Base-by-base conservation (phyloP, 1,140 invertebrate species). In the Drosophila nikananu region DNA sequence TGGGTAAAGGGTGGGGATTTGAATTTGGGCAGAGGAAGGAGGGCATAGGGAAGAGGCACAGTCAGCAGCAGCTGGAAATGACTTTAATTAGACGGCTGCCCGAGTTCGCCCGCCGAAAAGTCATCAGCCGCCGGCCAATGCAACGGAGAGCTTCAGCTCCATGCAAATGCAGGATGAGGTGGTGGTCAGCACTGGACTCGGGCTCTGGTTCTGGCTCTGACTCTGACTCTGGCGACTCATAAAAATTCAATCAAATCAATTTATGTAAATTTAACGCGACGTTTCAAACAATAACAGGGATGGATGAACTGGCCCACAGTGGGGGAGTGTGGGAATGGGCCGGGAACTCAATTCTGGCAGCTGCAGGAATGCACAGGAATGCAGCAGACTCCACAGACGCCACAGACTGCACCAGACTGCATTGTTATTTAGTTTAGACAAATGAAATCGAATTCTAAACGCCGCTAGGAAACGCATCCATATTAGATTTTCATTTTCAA, bases 241-340 rank as follows among this genome's bases (percentile, higher is more conserved):
- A 90, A 90, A 91, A 91, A 91, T 91, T 91, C 83, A 91, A 91
- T 91, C 87, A 91, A 91, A 91, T 91, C 87, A 91, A 91, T 91
- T 91, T 91, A 91, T 91, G 87, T 83, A 91, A 91, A 91, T 91
- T 83, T 83, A 87, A 91, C 87, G 87, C 80, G 74, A 60, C 73
- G 63, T 59, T 59, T 70, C 83, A 75, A 81, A 70, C 68, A 66
- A 67, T 48, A 74, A 65, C 64, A 48, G 46, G 49, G 49, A 30
- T 41, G 60, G 32, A 39, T 25, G 61, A 39, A 57, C 54, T 55
- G 54, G 54, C 52, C 52, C 8, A 3, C 32, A 25, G 25, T 15
- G 17, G 23, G 37, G 15, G 6, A 8, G 15, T n/a, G n/a, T n/a
- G 44, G 44, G 21, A 15, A 9, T 15, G 52, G 13, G 5, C 12